Percentiles rank a stretch among this genome's conserved stretches.
Evolutionary conservation across 2,797 vertebrate species (phyloP).

Genomic region (Poecilia velifera): DNA sequence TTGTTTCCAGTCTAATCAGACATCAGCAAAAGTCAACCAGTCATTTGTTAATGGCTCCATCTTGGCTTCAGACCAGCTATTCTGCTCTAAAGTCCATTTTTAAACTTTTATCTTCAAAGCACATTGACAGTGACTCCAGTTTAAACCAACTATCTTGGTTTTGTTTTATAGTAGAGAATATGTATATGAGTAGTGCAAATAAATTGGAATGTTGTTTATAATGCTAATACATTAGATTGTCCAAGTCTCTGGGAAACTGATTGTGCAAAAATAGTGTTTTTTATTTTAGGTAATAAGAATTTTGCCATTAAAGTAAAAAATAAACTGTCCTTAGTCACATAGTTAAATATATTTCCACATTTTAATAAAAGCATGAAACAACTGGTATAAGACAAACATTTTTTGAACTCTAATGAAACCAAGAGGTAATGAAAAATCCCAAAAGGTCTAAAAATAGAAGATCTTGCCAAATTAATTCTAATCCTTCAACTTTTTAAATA

Average conservation of each 20-base stretch:
- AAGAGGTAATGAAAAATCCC: neutral
- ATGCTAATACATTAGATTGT: neutral
- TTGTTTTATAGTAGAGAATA: conserved; percentile 8
- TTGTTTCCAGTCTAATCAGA: conserved; percentile 48
- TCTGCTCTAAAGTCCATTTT: conserved; percentile 41
- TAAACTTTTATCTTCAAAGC: conserved; percentile 49
- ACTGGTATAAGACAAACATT: neutral
- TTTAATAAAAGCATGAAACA: neutral
- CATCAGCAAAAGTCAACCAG: conserved; percentile 52
- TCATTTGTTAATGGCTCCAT: conserved; percentile 33
- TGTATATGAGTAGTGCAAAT: neutral
- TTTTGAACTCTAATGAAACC: too few relatives aligned
- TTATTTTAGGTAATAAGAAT: neutral
- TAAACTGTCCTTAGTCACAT: neutral
- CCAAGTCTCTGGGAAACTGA: neutral
- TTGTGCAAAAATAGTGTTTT: neutral
- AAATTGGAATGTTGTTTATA: neutral
- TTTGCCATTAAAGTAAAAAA: neutral
- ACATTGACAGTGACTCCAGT: conserved; percentile 31
- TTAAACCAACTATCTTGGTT: conserved; percentile 41
- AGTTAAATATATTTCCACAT: neutral
- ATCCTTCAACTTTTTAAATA: neutral
- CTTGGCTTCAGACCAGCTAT: conserved; percentile 44
- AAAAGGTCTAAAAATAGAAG: neutral
- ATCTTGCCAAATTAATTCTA: neutral